A percentile compares a stretch with the other conserved stretches of the same genome.
These are phyloP conservation scores for Eristalinus aeneus DNA, from an alignment of 2,888 invertebrate species.

Conservation along the genomic window DNA sequence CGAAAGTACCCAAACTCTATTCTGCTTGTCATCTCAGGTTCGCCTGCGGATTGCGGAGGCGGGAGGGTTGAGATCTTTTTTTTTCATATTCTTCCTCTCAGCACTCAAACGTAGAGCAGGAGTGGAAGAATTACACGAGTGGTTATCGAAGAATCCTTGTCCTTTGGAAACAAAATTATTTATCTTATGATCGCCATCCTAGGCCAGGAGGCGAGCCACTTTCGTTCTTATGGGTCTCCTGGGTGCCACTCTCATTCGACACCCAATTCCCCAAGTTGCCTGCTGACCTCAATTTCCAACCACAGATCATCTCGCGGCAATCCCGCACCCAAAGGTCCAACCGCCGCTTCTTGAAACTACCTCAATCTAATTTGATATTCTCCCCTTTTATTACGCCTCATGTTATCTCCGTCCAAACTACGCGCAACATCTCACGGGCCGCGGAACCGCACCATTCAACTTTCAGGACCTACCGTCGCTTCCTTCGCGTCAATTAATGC, in stretches of 20 bases:
- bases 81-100: too few relatives aligned
- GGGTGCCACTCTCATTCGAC: background rate
- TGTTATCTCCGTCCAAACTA: background rate
- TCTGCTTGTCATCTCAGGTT: too few relatives aligned
- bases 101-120: too few relatives aligned
- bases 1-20: too few relatives aligned
- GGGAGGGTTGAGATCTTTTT: too few relatives aligned
- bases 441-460: background rate
- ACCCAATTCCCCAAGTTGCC: background rate
- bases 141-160: too few relatives aligned
- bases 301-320: background rate
- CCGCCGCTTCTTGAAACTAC: background rate
- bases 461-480: background rate
- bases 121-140: too few relatives aligned
- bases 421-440: background rate
- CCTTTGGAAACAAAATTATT: too few relatives aligned
- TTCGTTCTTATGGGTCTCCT: too few relatives aligned
- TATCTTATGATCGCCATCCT: too few relatives aligned
- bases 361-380: background rate
- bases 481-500: constrained; percentile 23
- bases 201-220: too few relatives aligned
- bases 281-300: background rate
- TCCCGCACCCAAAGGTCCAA: background rate
- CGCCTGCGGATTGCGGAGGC: too few relatives aligned
- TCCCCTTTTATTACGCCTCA: background rate